Evolutionary conservation across 2,888 invertebrate genomes (phyloP).

Genomic region (Abrostola tripartita): DNA sequence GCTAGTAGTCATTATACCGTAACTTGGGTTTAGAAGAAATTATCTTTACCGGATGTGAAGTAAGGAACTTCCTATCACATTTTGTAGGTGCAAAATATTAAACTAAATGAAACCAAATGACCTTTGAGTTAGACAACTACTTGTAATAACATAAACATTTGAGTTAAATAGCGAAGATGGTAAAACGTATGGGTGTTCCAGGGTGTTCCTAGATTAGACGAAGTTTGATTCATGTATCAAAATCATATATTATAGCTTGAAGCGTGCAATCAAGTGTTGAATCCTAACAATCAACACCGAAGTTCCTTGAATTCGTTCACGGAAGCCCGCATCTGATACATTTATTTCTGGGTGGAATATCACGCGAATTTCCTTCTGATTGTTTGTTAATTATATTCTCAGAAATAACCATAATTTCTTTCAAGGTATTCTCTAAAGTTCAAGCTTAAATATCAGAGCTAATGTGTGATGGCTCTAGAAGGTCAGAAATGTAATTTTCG

Average conservation of each 20-base stretch:
- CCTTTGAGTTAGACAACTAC: too few relatives aligned
- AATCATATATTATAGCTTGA: too few relatives aligned
- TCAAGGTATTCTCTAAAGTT: constrained; percentile 35
- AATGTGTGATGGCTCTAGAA: constrained; percentile 15
- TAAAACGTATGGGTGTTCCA: background rate
- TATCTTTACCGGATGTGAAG: too few relatives aligned
- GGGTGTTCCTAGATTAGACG: background rate
- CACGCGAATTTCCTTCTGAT: constrained; percentile 42
- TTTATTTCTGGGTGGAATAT: constrained; percentile 23
- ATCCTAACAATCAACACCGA: constrained; percentile 22
- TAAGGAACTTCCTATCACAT: too few relatives aligned
- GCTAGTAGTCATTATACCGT: too few relatives aligned
- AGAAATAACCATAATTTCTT: constrained; percentile 23
- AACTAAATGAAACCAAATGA: too few relatives aligned
- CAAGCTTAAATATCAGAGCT: constrained; percentile 20
- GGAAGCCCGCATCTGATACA: constrained; percentile 39
- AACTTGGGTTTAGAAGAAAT: too few relatives aligned
- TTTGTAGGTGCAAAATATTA: too few relatives aligned
- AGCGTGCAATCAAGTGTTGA: background rate
- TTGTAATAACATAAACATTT: too few relatives aligned
- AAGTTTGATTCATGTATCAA: too few relatives aligned
- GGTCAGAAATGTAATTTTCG: constrained; percentile 6
- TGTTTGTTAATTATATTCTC: constrained; percentile 31
- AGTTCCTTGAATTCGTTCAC: constrained; percentile 32
- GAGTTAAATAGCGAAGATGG: too few relatives aligned